Evolutionary conservation across 2,888 invertebrate species (phyloP).

Genomic region (Tipula confusa): DNA sequence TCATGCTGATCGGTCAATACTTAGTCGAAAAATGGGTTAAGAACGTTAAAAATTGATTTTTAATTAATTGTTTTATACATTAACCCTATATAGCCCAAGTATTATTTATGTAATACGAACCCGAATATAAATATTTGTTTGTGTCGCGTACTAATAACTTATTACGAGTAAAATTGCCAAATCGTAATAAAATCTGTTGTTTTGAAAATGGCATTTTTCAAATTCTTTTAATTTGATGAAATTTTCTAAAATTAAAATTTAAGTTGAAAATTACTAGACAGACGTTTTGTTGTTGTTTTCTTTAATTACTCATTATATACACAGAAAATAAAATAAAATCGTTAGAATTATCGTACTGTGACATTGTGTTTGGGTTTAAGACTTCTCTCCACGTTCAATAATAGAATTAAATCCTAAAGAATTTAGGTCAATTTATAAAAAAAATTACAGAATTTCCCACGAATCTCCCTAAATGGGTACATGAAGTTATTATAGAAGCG

Average conservation of each 20-base stretch:
- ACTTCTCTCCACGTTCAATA: not conserved
- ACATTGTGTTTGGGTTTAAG: not conserved
- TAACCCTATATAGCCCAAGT: too few species aligned
- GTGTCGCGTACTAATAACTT: not conserved
- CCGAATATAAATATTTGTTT: not conserved
- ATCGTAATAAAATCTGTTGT: conserved; percentile 20
- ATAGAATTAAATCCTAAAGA: not conserved
- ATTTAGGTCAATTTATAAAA: not conserved
- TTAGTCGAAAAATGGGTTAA: too few species aligned
- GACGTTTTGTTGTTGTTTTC: not conserved
- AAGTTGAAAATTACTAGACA: not conserved
- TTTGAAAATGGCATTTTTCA: not conserved
- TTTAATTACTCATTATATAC: not conserved
- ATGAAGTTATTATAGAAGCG: not conserved
- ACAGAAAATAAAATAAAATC: not conserved
- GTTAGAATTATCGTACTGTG: not conserved
- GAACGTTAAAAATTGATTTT: too few species aligned
- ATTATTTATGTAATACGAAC: not conserved
- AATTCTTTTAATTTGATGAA: not conserved
- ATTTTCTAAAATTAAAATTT: not conserved
- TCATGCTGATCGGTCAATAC: not conserved
- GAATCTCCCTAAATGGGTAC: not conserved
- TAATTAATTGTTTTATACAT: too few species aligned
- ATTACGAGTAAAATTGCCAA: not conserved
- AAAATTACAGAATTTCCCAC: not conserved